These are phyloP conservation scores for Phataginus tetradactyla DNA, from an alignment of 2,797 vertebrate species.

Conservation along the genomic window DNA sequence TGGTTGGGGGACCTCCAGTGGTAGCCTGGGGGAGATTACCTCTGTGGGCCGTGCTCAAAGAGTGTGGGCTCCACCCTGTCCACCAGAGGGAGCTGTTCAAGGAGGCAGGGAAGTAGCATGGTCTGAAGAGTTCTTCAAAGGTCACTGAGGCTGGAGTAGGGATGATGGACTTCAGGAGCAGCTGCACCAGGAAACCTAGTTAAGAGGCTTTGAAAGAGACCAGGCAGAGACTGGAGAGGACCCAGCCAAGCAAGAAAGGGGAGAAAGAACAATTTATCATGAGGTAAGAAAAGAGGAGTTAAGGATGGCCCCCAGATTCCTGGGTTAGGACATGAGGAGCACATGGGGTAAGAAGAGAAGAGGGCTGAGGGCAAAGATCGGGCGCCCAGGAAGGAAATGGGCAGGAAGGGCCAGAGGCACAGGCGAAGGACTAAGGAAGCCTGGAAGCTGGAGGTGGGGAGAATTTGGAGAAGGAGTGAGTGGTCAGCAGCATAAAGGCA, in stretches of 20 bases:
- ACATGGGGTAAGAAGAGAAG: neutral
- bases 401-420: neutral
- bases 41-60: neutral
- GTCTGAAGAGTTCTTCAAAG: neutral
- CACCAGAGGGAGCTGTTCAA: constrained; percentile 23
- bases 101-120: neutral
- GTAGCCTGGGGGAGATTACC: neutral
- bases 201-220: neutral
- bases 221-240: neutral
- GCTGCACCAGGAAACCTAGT: neutral
- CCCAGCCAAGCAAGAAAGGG: neutral
- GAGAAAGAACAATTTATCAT: neutral
- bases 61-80: neutral
- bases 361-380: neutral
- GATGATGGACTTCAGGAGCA: neutral
- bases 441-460: neutral
- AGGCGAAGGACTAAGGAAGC: neutral
- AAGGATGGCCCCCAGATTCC: neutral
- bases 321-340: neutral
- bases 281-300: neutral
- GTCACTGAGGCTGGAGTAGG: neutral
- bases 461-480: neutral
- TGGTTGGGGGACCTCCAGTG: neutral
- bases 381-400: too few relatives aligned
- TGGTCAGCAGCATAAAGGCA: neutral